Conservation (phyloP, 2,888 invertebrate species). For the Onchidella celtica region DNA sequence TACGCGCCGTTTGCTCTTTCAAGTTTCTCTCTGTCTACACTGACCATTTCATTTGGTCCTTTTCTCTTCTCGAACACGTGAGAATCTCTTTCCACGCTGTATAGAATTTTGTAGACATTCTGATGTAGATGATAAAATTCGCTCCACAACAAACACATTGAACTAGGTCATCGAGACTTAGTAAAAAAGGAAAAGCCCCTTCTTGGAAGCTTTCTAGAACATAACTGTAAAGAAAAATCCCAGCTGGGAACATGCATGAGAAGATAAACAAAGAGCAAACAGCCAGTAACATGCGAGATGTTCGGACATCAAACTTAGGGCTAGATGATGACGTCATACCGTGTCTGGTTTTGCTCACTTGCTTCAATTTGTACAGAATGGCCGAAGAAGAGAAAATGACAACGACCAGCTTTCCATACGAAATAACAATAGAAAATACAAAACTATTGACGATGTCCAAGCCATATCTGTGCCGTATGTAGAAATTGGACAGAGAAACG, state of each 20-base stretch:
- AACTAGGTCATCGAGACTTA: not conserved
- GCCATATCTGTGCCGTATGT: not conserved
- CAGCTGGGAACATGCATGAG: not conserved
- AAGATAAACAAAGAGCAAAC: not conserved
- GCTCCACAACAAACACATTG: not conserved
- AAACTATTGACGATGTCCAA: not conserved
- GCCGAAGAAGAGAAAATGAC: not conserved
- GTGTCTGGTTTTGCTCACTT: not conserved
- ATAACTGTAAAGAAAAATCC: not conserved
- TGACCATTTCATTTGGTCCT: too few species aligned
- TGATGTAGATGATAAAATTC: slow-evolving; percentile 15
- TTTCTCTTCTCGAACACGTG: too few species aligned
- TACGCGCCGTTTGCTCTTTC: too few species aligned
- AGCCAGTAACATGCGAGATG: not conserved
- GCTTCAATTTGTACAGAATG: not conserved
- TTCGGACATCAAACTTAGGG: not conserved
- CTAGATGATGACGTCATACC: not conserved
- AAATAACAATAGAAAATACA: not conserved
- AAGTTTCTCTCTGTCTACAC: too few species aligned
- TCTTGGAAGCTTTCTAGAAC: not conserved
- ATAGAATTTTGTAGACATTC: not conserved
- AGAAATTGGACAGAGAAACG: not conserved
- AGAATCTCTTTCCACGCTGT: not conserved
- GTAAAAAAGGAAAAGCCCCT: not conserved
- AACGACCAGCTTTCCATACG: not conserved